Evolutionary conservation across 30 jellyfish, hydroid and myxozoan genomes (phyloP).

Genomic region (Hydra vulgaris): DNA sequence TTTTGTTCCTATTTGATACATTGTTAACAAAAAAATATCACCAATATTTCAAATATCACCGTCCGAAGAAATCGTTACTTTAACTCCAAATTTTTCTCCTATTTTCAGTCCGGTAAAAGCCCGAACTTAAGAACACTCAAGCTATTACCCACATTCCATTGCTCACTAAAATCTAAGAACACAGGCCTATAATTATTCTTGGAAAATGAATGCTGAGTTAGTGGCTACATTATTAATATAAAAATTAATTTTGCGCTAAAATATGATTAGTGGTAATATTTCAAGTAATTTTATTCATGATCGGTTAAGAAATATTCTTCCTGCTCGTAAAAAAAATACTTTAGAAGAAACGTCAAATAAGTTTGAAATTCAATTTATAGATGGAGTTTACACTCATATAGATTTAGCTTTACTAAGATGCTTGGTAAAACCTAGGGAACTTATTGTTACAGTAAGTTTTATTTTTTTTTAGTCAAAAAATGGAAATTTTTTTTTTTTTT

Average conservation of each 20-base stretch:
- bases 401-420: slow-evolving; percentile 12
- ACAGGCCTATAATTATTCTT: background rate
- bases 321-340: background rate
- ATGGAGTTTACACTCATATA: background rate
- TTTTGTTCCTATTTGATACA: no score
- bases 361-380: slow-evolving; percentile 11
- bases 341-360: background rate
- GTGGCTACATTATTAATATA: background rate
- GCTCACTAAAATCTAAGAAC: background rate
- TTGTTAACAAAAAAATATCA: no score
- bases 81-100: no score
- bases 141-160: background rate
- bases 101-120: no score
- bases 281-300: background rate
- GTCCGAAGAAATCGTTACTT: no score
- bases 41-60: no score
- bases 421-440: slow-evolving; percentile 7
- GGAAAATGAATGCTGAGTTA: background rate
- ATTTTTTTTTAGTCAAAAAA: background rate
- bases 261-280: background rate
- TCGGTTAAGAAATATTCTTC: background rate
- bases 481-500: no score
- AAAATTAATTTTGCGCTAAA: background rate
- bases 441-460: slow-evolving; percentile 17
- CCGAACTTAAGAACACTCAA: no score